phyloP scores from a whole-genome alignment of 2,888 invertebrate genomes.

The Phytoseiulus persimilis region DNA sequence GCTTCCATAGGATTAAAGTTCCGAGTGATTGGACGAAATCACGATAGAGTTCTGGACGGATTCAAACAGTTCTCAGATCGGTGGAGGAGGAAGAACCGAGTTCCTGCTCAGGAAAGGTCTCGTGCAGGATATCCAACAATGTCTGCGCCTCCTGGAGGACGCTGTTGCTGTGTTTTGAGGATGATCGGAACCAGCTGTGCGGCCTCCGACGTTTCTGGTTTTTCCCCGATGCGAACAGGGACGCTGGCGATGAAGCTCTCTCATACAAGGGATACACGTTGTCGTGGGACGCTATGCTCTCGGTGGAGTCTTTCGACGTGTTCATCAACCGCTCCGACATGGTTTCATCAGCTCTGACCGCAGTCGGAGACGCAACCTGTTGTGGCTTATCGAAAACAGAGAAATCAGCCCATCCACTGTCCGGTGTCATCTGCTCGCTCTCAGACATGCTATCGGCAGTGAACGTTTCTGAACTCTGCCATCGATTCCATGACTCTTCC shows the following conservation, averaged over 20 bases:
- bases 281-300: constrained; percentile 24
- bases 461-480: constrained; percentile 12
- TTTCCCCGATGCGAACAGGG: neutral
- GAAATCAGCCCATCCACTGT: constrained; percentile 16
- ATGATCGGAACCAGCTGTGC: neutral
- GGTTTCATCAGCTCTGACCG: neutral
- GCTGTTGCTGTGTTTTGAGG: neutral
- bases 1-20: neutral
- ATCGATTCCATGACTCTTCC: constrained; percentile 8
- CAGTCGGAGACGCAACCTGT: neutral
- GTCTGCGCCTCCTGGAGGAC: constrained; percentile 26
- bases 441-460: neutral
- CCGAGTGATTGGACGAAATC: neutral
- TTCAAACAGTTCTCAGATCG: constrained; percentile 12
- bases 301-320: constrained; percentile 14
- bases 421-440: neutral
- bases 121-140: constrained; percentile 19
- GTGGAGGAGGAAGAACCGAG: neutral
- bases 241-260: neutral
- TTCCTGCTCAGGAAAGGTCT: constrained; percentile 18
- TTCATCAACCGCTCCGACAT: neutral
- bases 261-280: neutral
- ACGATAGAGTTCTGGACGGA: neutral
- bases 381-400: constrained; percentile 8
- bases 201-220: neutral